Percentiles rank a stretch among this genome's conserved stretches.
Evolutionary conservation across 35 echinoderm and acorn worm species (phyloP).

Genomic region (Eucidaris tribuloides): DNA sequence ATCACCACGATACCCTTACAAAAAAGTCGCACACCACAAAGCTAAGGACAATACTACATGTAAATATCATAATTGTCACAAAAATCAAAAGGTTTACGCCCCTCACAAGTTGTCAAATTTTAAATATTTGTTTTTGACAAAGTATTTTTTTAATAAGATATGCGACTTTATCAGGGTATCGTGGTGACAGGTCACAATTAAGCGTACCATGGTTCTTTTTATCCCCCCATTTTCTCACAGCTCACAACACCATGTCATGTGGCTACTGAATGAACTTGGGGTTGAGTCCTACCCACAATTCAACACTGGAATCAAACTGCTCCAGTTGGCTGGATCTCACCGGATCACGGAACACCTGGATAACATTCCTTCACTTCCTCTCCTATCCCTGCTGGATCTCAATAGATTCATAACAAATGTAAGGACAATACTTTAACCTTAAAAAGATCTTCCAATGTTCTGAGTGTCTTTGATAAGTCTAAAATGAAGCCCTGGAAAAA

Average conservation of each 20-base stretch:
- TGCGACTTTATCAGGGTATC: neutral
- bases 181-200: neutral
- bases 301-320: slow-evolving; percentile 51
- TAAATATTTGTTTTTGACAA: neutral
- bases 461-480: neutral
- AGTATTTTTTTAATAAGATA: neutral
- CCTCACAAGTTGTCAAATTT: neutral
- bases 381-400: slow-evolving; percentile 6
- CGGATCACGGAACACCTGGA: neutral
- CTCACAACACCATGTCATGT: slow-evolving; percentile 72
- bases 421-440: neutral
- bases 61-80: neutral
- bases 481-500: no score
- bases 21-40: no score
- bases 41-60: neutral
- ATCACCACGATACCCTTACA: no score
- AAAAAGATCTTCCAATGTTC: neutral
- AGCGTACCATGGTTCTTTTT: neutral
- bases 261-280: slow-evolving; percentile 75
- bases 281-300: slow-evolving; percentile 83
- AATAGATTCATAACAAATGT: slow-evolving; percentile 25
- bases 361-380: neutral
- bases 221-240: neutral
- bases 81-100: neutral
- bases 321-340: slow-evolving; percentile 40